Evolutionary conservation across 1,140 invertebrate species (phyloP), one percentile per base, ranked within the genome.

Genomic region (Drosophila ironensis): DNA sequence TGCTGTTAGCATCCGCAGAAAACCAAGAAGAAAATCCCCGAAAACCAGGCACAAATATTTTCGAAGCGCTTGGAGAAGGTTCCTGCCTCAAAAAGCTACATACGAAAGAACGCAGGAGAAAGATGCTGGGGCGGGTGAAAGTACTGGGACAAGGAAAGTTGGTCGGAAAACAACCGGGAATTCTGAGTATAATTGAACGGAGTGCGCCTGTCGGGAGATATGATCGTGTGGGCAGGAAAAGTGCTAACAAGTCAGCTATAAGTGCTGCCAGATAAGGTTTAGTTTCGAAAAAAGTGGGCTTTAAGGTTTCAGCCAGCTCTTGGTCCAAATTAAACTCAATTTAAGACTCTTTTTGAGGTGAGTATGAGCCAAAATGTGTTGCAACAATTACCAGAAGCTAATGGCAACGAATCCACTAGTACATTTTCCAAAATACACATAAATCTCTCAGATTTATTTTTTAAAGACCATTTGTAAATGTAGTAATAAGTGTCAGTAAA

Each of bases 31-130:
- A n/a, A n/a, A n/a, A n/a, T 2, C 20, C 20, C 53, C 22, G n/a
- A 60, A 33, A 61, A 41, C 67, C 37, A 57, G 38, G 46, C 44
- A 30, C 69, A 82, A 84, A 73, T 82, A 74, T 78, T 80, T 74
- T 68, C 7, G n/a, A n/a, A n/a, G n/a, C 33, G 25, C 59, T 45
- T 45, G 44, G 66, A 59, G 52, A 70, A 70, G 66, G 64, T 63
- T 63, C 56, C 56, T 25, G 28, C 5, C 25, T 3, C 25, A 12
- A n/a, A 28, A n/a, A n/a, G n/a, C n/a, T 44, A 20, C 40, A 11
- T 17, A 14, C 28, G 50, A 12, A 2, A 8, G 8, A 24, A 16
- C 24, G 12, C 19, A 14, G 4, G n/a, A 33, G 12, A 53, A n/a
- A 52, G 33, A 28, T 19, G 45, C 1, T 19, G 1, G 35, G 11